Conservation (phyloP, 2,888 invertebrate species). For the Xestobium rufovillosum region DNA sequence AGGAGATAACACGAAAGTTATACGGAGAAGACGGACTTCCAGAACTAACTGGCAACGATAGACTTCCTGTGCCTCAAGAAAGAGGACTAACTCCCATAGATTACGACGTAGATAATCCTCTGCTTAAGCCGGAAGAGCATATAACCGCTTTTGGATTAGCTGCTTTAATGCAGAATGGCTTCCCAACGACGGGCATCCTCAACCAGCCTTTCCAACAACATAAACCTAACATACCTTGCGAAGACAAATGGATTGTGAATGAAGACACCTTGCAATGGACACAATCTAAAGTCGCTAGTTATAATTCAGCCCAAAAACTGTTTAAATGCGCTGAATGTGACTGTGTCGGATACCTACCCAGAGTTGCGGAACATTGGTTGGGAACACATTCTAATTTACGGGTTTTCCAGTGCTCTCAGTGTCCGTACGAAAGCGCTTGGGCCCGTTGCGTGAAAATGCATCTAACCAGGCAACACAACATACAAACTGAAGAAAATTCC, state of each 20-base stretch:
- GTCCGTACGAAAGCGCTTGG: conserved; percentile 70
- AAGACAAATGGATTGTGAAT: conserved; percentile 58
- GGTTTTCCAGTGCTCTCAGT: conserved; percentile 58
- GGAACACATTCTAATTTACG: conserved; percentile 63
- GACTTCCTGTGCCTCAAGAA: conserved; percentile 29
- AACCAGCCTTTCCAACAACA: conserved; percentile 52
- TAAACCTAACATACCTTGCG: conserved; percentile 37
- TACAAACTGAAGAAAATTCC: conserved; percentile 54
- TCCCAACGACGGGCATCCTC: conserved; percentile 58
- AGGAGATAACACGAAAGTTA: conserved; percentile 85
- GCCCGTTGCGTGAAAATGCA: conserved; percentile 67
- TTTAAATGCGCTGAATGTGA: conserved; percentile 71
- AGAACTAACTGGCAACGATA: conserved; percentile 37
- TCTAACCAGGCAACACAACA: conserved; percentile 64
- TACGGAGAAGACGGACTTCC: conserved; percentile 71
- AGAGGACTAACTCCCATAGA: conserved; percentile 44
- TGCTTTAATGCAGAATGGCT: conserved; percentile 68
- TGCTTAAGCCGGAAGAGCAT: conserved; percentile 64
- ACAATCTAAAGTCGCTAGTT: conserved; percentile 72
- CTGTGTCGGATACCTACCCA: conserved; percentile 64
- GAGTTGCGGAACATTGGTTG: conserved; percentile 71
- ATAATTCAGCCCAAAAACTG: conserved; percentile 67
- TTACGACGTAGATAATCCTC: conserved; percentile 42
- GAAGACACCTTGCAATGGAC: conserved; percentile 68
- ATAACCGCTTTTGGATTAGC: conserved; percentile 66